These are phyloP conservation scores for Saccostrea cuccullata DNA, from an alignment of 1,140 invertebrate genomes.

Conservation along the genomic window DNA sequence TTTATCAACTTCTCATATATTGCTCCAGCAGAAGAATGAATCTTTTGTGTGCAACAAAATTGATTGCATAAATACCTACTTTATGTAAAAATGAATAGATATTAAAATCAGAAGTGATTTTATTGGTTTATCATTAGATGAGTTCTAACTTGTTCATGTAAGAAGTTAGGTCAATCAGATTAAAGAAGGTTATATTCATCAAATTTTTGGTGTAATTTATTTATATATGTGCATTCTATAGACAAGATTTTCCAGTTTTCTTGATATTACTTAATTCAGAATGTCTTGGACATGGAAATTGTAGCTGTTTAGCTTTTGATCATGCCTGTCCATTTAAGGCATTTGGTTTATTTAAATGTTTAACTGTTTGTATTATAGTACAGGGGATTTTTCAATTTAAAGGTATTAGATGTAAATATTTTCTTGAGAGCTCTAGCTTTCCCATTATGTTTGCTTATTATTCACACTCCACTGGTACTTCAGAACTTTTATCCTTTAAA, in stretches of 20 bases:
- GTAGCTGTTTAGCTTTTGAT: neutral
- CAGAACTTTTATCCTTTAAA: conserved; percentile 6
- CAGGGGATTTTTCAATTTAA: conserved; percentile 17
- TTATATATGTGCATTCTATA: neutral
- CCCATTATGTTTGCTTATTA: conserved; percentile 14
- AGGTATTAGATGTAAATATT: conserved; percentile 38
- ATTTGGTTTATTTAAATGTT: conserved; percentile 9
- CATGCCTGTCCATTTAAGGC: neutral
- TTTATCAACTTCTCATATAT: conserved; percentile 2
- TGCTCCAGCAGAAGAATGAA: neutral
- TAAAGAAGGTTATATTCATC: neutral
- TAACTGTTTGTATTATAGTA: conserved; percentile 8
- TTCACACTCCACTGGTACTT: conserved; percentile 29
- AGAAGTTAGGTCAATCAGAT: neutral
- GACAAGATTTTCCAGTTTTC: neutral
- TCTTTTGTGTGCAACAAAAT: neutral
- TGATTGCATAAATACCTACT: neutral
- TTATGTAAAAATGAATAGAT: conserved; percentile 22
- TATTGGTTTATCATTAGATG: neutral
- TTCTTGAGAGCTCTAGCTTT: neutral
- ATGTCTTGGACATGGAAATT: neutral
- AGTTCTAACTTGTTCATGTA: neutral
- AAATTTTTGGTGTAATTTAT: neutral
- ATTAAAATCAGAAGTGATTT: neutral
- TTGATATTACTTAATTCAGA: neutral